A percentile compares a stretch with the other conserved stretches of the same genome.
phyloP scores from a whole-genome alignment of 2,888 invertebrate species.

The Galerucella calmariensis region DNA sequence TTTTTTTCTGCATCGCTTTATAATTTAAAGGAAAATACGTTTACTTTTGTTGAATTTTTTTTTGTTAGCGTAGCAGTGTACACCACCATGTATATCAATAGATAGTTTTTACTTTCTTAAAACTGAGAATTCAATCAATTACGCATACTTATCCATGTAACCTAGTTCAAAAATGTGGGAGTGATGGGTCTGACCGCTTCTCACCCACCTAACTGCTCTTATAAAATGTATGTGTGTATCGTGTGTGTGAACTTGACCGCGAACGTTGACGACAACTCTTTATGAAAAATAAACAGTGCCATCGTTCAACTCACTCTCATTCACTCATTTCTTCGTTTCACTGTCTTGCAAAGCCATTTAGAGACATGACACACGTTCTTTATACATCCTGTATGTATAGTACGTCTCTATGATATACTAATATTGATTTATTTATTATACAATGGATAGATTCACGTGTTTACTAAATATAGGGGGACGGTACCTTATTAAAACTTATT shows the following conservation, averaged over 20 bases:
- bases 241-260: conserved; percentile 50
- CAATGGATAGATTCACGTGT: not conserved
- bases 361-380: conserved; percentile 11
- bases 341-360: conserved; percentile 22
- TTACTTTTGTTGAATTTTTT: not conserved
- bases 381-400: conserved; percentile 13
- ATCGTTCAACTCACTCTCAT: conserved; percentile 51
- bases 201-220: conserved; percentile 16
- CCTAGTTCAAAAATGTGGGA: conserved; percentile 20
- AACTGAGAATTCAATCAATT: not conserved
- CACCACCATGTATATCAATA: not conserved
- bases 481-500: too few species aligned
- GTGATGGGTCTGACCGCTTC: conserved; percentile 17
- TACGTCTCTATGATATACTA: conserved; percentile 1
- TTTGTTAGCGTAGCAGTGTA: not conserved
- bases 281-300: conserved; percentile 49
- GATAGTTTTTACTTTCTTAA: conserved; percentile 1
- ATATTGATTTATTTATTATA: not conserved
- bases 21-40: not conserved
- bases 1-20: not conserved
- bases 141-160: conserved; percentile 4
- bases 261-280: conserved; percentile 48
- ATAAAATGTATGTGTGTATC: conserved; percentile 21
- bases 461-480: too few species aligned
- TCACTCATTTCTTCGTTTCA: conserved; percentile 39